Evolutionary conservation across 2,797 vertebrate species (phyloP).

Genomic region (Danio jaintianensis): DNA sequence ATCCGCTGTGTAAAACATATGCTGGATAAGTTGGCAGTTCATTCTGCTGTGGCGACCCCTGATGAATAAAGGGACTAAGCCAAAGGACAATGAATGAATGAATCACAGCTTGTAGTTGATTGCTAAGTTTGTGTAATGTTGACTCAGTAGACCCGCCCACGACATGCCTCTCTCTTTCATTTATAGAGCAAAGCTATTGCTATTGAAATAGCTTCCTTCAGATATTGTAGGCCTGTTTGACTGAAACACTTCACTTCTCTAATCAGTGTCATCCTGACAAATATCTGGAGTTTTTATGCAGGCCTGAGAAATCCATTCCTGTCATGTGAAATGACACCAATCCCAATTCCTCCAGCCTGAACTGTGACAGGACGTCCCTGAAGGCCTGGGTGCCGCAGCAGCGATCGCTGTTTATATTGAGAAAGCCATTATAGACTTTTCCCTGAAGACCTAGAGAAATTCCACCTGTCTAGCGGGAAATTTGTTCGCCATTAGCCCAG

Average conservation of each 20-base stretch:
- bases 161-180: too few relatives aligned
- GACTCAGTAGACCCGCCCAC: too few relatives aligned
- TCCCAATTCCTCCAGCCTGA: constrained; percentile 13
- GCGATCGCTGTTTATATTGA: constrained; percentile 3
- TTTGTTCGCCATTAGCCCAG: constrained; percentile 22
- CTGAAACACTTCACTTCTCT: constrained; percentile 2
- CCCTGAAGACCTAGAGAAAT: constrained; percentile 21
- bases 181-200: neutral
- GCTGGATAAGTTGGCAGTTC: too few relatives aligned
- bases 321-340: neutral
- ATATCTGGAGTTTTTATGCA: constrained; percentile 31
- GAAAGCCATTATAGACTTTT: constrained; percentile 30
- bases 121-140: too few relatives aligned
- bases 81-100: too few relatives aligned
- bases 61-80: too few relatives aligned
- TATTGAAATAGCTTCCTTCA: neutral
- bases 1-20: too few relatives aligned
- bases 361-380: neutral
- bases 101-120: too few relatives aligned
- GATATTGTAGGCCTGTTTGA: neutral
- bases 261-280: constrained; percentile 41
- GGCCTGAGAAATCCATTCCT: constrained; percentile 2
- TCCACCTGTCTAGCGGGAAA: constrained; percentile 23
- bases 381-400: neutral
- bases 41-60: too few relatives aligned